These are phyloP conservation scores for Caligus rogercresseyi DNA, from an alignment of 1,140 invertebrate genomes.

Conservation along the genomic window DNA sequence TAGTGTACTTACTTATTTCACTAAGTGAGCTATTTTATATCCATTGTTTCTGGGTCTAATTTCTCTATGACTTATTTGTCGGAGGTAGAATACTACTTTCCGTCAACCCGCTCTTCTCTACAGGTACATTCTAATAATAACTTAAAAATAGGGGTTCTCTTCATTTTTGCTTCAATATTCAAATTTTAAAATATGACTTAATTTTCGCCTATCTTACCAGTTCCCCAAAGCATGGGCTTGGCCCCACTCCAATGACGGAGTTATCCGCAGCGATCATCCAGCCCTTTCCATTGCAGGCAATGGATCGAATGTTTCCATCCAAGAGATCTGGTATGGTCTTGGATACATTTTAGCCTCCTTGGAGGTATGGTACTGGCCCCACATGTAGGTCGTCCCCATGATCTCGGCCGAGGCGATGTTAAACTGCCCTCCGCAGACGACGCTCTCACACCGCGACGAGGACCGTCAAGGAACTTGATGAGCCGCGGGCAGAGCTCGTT, in stretches of 20 bases:
- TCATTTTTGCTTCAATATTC: not conserved
- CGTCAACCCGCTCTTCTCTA: too few relatives aligned
- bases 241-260: constrained; percentile 69
- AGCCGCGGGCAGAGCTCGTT: constrained; percentile 75
- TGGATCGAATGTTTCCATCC: constrained; percentile 46
- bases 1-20: too few relatives aligned
- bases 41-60: too few relatives aligned
- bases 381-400: constrained; percentile 43
- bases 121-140: not conserved
- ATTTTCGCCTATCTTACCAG: constrained; percentile 37
- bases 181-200: constrained; percentile 20
- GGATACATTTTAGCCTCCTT: constrained; percentile 88
- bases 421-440: constrained; percentile 5
- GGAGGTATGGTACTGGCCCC: constrained; percentile 71
- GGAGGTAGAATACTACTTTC: too few relatives aligned
- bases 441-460: constrained; percentile 49
- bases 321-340: constrained; percentile 70
- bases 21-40: too few relatives aligned
- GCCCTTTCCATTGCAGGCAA: constrained; percentile 44
- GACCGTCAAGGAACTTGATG: constrained; percentile 69
- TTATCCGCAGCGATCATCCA: constrained; percentile 74
- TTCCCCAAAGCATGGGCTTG: constrained; percentile 75
- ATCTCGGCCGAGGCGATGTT: constrained; percentile 29
- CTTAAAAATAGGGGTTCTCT: not conserved
- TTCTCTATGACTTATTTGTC: too few relatives aligned